A percentile compares a stretch with the other conserved stretches of the same genome.
Evolutionary conservation across 2,113 vertebrate genomes (phyloP).

Genomic region (Polypterus bichir): DNA sequence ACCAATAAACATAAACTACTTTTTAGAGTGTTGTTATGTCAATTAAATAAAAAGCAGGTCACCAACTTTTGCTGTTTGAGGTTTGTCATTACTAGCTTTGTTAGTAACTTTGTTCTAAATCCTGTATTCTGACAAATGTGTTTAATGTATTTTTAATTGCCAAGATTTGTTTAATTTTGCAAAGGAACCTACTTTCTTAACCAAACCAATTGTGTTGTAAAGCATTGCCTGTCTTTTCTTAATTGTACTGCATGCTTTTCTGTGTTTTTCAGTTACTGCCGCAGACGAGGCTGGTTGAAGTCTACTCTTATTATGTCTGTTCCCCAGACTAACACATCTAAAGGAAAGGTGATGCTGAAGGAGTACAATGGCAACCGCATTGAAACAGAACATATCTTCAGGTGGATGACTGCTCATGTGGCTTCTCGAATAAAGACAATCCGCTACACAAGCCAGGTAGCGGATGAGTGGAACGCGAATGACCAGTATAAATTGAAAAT

Average conservation of each 20-base stretch:
- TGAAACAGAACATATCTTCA: constrained; percentile 84
- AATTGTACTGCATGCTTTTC: background rate
- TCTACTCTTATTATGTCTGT: constrained; percentile 95
- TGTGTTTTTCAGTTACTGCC: constrained; percentile 65
- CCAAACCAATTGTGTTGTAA: no score
- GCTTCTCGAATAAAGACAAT: constrained; percentile 87
- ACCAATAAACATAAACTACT: no score
- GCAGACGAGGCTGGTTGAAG: constrained; percentile 78
- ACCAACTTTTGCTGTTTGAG: no score
- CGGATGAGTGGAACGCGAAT: constrained; percentile 77
- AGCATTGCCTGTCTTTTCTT: no score
- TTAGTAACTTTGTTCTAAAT: no score
- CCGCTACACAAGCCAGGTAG: constrained; percentile 55
- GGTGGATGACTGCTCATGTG: constrained; percentile 89
- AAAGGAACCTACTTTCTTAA: no score
- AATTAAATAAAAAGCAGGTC: no score
- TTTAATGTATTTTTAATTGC: no score
- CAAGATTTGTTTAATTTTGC: no score
- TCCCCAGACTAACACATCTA: constrained; percentile 88
- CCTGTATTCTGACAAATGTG: no score
- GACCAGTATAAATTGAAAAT: constrained; percentile 76
- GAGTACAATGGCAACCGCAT: constrained; percentile 70
- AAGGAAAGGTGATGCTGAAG: constrained; percentile 92
- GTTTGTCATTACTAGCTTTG: no score
- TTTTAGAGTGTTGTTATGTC: no score